phyloP scores from a whole-genome alignment of 2,113 vertebrate species.

The Diadophis punctatus region DNA sequence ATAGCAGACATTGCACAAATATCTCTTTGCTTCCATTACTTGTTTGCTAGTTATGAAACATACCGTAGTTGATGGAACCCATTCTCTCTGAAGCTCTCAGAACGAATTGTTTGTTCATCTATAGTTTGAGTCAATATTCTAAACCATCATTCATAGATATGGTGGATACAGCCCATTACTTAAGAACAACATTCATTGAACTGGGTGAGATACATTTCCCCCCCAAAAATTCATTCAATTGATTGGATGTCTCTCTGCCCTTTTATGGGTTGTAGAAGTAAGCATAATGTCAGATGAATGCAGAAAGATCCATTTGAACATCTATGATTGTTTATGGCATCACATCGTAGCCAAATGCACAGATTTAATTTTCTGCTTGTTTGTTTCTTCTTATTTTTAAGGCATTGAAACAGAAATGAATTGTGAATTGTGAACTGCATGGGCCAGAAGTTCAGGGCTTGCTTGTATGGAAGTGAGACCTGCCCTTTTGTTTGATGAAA shows the following conservation, averaged over 20 bases:
- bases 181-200: background rate
- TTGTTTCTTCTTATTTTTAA: background rate
- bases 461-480: background rate
- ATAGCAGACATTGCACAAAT: background rate
- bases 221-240: background rate
- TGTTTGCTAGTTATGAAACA: background rate
- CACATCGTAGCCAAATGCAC: background rate
- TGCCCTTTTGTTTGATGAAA: background rate
- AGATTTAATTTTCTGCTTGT: background rate
- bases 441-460: background rate
- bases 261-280: background rate
- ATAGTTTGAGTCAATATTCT: background rate
- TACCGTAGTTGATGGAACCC: background rate
- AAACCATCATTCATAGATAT: background rate
- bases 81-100: background rate
- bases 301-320: background rate
- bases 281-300: background rate
- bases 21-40: conserved; percentile 4
- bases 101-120: background rate
- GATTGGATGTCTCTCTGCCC: background rate
- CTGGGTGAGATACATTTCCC: background rate
- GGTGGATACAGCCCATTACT: background rate
- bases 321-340: background rate
- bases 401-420: background rate
- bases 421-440: background rate